Evolutionary conservation across 2,797 vertebrate genomes (phyloP).

Genomic region (Argya squamiceps): DNA sequence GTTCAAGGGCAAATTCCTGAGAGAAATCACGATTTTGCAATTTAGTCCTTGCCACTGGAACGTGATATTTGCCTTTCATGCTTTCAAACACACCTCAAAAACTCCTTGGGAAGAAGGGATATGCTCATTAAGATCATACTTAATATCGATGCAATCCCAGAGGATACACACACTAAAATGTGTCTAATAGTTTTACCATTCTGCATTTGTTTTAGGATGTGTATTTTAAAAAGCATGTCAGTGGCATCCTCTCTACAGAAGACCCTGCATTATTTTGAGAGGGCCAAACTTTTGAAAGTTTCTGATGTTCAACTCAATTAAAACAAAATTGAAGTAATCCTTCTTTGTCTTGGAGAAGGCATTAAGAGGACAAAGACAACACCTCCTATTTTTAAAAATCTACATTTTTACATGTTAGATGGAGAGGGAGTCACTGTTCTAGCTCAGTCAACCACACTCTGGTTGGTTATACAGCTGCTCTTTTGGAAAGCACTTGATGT

Average conservation of each 20-base stretch:
- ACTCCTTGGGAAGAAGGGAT: not conserved
- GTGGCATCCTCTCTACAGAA: not conserved
- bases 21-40: not conserved
- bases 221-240: not conserved
- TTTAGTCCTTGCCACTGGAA: not conserved
- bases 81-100: slow-evolving; percentile 8
- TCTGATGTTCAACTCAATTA: not conserved
- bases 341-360: not conserved
- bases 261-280: not conserved
- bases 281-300: not conserved
- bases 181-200: not conserved
- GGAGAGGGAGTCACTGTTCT: not conserved
- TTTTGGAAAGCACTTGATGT: not conserved
- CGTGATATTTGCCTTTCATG: not conserved
- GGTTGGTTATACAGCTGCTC: not conserved
- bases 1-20: not conserved
- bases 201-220: not conserved
- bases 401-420: not conserved
- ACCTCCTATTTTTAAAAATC: not conserved
- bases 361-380: not conserved
- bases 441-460: not conserved
- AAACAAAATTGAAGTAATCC: not conserved
- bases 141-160: not conserved
- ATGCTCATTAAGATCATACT: not conserved
- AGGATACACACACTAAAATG: not conserved